phyloP scores from a whole-genome alignment of 92 coral and sea anemone genomes.

The Metridium senile region DNA sequence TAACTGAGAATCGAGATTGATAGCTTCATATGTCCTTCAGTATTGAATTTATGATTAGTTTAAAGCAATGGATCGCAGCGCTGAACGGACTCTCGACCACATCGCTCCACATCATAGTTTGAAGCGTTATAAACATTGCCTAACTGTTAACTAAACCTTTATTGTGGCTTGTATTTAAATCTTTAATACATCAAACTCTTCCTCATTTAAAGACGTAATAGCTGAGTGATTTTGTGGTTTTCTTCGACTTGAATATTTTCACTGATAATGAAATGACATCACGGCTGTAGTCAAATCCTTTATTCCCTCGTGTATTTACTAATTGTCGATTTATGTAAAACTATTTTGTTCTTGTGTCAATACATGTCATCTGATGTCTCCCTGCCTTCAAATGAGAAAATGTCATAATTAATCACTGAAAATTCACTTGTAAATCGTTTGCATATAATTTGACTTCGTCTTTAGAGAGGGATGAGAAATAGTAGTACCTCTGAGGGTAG shows the following conservation, averaged over 20 bases:
- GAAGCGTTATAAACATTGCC: neutral
- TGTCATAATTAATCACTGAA: constrained; percentile 5
- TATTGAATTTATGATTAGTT: neutral
- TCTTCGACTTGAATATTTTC: constrained; percentile 6
- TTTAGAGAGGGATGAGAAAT: constrained; percentile 35
- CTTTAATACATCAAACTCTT: neutral
- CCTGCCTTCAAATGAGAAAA: constrained; percentile 24
- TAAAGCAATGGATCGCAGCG: neutral
- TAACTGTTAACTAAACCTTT: neutral
- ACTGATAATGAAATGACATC: neutral
- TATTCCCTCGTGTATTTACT: constrained; percentile 44
- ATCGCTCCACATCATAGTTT: neutral
- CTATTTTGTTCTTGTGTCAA: constrained; percentile 29
- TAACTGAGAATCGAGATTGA: neutral
- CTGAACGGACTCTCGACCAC: neutral
- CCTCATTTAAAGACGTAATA: neutral
- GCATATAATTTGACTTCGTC: neutral
- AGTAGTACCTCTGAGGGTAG: constrained; percentile 24
- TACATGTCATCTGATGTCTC: constrained; percentile 8
- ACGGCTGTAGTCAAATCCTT: constrained; percentile 2
- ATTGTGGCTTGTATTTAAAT: neutral
- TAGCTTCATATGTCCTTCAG: neutral
- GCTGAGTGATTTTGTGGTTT: constrained; percentile 5
- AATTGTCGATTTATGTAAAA: constrained; percentile 27
- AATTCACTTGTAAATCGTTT: neutral